A percentile compares a stretch with the other conserved stretches of the same genome.
These are phyloP conservation scores for Calliphora vicina DNA, from an alignment of 1,140 invertebrate species.

Conservation along the genomic window DNA sequence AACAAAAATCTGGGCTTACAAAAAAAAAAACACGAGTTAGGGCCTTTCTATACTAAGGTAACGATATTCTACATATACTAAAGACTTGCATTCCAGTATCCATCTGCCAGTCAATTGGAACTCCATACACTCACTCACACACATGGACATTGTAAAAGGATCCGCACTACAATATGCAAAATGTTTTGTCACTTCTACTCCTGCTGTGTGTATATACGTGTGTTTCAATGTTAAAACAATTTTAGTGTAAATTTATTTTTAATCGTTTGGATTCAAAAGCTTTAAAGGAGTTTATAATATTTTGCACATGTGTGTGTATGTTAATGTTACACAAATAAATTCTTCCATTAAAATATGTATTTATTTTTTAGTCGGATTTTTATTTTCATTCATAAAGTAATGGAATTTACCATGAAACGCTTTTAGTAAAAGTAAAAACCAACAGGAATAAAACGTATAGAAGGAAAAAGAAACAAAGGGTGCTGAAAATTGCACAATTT, in stretches of 20 bases:
- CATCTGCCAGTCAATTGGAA: background rate
- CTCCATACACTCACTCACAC: background rate
- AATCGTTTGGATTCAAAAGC: conserved; percentile 19
- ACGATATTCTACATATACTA: no score
- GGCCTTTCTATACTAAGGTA: no score
- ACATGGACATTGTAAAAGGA: background rate
- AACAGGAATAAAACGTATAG: background rate
- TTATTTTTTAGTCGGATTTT: background rate
- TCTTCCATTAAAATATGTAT: conserved; percentile 21
- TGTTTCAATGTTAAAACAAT: conserved; percentile 24
- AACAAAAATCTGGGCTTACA: no score
- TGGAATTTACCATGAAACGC: conserved; percentile 3
- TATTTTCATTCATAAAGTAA: conserved; percentile 22
- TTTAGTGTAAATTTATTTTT: conserved; percentile 31
- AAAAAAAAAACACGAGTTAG: no score
- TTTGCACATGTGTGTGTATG: background rate
- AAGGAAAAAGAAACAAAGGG: background rate
- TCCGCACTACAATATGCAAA: no score
- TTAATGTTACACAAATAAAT: background rate
- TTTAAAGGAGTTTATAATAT: background rate
- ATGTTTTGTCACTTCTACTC: background rate
- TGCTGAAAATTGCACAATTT: background rate
- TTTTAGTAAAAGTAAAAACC: background rate
- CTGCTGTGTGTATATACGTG: background rate
- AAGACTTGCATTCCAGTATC: background rate